Evolutionary conservation across 2,888 invertebrate species (phyloP).

Genomic region (Pristionchus arcanus): DNA sequence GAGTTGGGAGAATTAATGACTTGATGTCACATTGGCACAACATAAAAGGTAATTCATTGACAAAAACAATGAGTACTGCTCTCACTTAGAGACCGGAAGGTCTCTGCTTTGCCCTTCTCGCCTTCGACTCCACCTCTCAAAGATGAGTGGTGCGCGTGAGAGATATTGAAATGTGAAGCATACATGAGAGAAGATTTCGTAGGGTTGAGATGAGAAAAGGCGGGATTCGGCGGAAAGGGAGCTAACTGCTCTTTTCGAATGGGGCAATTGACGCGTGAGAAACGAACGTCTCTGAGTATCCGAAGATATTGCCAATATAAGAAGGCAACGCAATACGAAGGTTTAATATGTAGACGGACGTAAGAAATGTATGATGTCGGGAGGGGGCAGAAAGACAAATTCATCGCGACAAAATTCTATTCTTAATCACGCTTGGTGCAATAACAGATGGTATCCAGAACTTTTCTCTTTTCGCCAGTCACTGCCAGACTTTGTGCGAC

Average conservation of each 20-base stretch:
- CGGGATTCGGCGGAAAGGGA: background rate
- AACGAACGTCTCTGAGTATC: background rate
- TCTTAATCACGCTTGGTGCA: background rate
- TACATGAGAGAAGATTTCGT: background rate
- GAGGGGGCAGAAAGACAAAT: too few relatives aligned
- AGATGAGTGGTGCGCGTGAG: background rate
- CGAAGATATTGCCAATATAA: slow-evolving; percentile 19
- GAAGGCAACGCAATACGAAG: background rate
- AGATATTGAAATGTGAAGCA: background rate
- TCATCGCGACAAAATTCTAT: background rate
- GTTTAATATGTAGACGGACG: background rate
- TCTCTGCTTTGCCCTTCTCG: background rate
- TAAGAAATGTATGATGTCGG: background rate
- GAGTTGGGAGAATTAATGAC: background rate
- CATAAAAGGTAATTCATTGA: background rate
- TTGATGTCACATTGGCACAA: too few relatives aligned
- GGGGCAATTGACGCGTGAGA: background rate
- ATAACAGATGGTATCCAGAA: background rate
- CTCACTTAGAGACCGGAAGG: background rate
- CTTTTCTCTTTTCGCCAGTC: too few relatives aligned
- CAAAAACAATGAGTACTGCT: background rate
- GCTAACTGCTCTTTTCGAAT: background rate
- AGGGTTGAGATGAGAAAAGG: background rate
- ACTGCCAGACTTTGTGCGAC: too few relatives aligned
- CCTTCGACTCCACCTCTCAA: background rate